phyloP scores from a whole-genome alignment of 2,113 vertebrate species.

The western clawed frog (Xenopus tropicalis) region UCB_Xtro_10.0 CM004446.2:84015001-84015500 shows the following conservation, averaged over 20 bases:
- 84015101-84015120: too few relatives aligned
- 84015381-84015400: conserved; percentile 12
- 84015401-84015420: background rate
- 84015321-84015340: background rate
- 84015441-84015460: conserved; percentile 4
- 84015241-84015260: background rate
- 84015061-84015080: too few relatives aligned
- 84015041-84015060: too few relatives aligned
- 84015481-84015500: background rate
- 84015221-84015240: conserved; percentile 6
- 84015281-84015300: background rate
- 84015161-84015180: too few relatives aligned
- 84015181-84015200: conserved; percentile 27
- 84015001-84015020: too few relatives aligned
- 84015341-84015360: background rate
- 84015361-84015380: background rate
- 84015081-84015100: too few relatives aligned
- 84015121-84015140: too few relatives aligned
- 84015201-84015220: conserved; percentile 21
- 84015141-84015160: too few relatives aligned
- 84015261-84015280: conserved; percentile 5
- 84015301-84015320: too few relatives aligned
- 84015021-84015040: too few relatives aligned
- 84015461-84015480: background rate
- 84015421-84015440: background rate